Conservation (phyloP, 2,113 vertebrate genomes). For the Zingel zingel region DNA sequence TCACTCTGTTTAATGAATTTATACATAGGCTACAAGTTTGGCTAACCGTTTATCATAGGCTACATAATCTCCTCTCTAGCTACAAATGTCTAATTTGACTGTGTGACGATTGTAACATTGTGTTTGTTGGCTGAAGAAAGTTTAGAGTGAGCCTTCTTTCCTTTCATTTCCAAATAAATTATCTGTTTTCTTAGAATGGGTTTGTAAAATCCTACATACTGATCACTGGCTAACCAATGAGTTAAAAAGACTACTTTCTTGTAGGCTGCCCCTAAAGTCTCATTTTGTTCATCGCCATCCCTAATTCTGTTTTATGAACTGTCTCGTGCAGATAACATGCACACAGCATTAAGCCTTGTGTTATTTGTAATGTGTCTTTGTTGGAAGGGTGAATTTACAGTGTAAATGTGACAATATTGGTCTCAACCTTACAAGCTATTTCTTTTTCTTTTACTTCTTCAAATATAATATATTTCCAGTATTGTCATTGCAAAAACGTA, state of each 20-base stretch:
- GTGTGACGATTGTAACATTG: neutral
- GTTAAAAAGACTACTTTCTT: neutral
- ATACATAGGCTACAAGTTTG: neutral
- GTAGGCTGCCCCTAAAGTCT: neutral
- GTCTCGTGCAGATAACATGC: neutral
- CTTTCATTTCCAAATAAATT: neutral
- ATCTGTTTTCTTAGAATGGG: neutral
- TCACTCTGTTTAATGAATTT: constrained; percentile 27
- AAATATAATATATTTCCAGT: neutral
- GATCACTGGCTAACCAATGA: no score
- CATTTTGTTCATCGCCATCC: neutral
- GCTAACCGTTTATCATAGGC: no score
- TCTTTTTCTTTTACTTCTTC: neutral
- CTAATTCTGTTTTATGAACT: neutral
- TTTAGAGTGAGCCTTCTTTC: neutral
- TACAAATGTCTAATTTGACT: neutral
- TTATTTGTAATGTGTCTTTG: neutral
- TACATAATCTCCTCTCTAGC: neutral
- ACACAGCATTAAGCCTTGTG: neutral
- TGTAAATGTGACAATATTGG: neutral
- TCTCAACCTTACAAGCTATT: neutral
- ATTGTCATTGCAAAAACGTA: neutral
- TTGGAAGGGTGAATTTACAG: neutral
- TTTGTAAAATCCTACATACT: no score
- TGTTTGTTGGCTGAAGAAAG: neutral